These are phyloP conservation scores for Eurystomus gularis DNA, from an alignment of 2,113 vertebrate species.

Conservation along the genomic window DNA sequence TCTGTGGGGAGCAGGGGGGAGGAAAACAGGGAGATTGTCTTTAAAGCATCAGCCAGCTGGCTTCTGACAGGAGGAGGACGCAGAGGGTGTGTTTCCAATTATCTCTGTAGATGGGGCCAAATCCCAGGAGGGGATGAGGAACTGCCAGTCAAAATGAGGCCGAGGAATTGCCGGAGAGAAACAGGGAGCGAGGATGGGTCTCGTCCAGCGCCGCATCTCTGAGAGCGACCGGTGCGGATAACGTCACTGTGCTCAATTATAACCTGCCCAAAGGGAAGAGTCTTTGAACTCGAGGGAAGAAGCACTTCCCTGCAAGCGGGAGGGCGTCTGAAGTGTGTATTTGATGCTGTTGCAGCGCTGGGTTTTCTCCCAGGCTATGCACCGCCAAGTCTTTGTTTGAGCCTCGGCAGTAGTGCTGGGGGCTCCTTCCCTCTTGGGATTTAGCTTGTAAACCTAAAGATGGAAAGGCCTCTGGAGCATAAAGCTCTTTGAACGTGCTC, in stretches of 20 bases:
- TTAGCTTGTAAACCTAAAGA: neutral
- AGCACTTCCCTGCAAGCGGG: neutral
- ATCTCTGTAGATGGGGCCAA: constrained; percentile 55
- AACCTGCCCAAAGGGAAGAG: constrained; percentile 50
- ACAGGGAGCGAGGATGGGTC: neutral
- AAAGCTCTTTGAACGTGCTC: neutral
- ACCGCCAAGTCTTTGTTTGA: neutral
- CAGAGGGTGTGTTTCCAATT: constrained; percentile 57
- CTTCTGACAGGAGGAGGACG: constrained; percentile 35
- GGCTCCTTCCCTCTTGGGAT: neutral
- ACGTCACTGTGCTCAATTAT: neutral
- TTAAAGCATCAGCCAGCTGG: constrained; percentile 27
- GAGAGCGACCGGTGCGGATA: neutral
- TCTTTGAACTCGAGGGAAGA: constrained; percentile 48
- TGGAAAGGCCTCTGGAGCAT: neutral
- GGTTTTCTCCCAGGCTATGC: neutral
- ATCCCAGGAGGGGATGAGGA: constrained; percentile 26
- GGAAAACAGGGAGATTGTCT: neutral
- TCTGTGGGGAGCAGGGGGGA: neutral
- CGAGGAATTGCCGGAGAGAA: neutral
- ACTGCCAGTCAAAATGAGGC: constrained; percentile 36
- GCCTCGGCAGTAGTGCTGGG: neutral
- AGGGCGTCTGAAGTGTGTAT: neutral
- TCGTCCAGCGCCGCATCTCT: fast-evolving
- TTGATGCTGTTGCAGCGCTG: neutral